Percentiles rank a stretch among this genome's conserved stretches.
Evolutionary conservation across 2,888 invertebrate genomes (phyloP).

Genomic region (Pristionchus fissidentatus): DNA sequence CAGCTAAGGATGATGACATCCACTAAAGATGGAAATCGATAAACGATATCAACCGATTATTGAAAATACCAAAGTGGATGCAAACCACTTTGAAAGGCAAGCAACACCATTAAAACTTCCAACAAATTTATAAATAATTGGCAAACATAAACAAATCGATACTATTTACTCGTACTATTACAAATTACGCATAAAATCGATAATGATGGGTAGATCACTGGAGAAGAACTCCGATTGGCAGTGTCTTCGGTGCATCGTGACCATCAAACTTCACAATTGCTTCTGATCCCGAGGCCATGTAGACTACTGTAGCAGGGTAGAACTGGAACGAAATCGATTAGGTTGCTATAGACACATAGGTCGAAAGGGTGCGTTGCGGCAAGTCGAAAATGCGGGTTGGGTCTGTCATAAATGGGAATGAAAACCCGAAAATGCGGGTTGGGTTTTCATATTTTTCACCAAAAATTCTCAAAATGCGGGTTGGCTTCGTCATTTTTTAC

Average conservation of each 20-base stretch:
- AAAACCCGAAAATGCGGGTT: no score
- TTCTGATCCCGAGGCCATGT: neutral
- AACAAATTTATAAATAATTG: neutral
- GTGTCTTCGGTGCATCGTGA: slow-evolving; percentile 1
- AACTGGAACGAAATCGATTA: slow-evolving; percentile 18
- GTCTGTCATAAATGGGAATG: no score
- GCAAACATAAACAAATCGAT: neutral
- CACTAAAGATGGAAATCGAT: no score
- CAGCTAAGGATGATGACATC: slow-evolving; percentile 50
- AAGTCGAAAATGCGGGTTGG: no score
- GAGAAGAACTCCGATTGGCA: slow-evolving; percentile 29
- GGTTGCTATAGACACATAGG: no score
- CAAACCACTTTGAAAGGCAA: no score
- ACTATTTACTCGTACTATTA: slow-evolving; percentile 3
- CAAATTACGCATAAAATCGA: neutral
- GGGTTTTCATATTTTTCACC: neutral
- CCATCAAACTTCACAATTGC: slow-evolving; percentile 31
- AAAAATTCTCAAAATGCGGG: no score
- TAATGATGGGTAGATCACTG: neutral
- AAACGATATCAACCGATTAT: no score
- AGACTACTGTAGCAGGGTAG: slow-evolving; percentile 29
- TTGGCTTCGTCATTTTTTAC: no score
- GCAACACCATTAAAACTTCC: no score
- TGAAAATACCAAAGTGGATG: no score
- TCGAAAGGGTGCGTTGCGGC: no score